Evolutionary conservation across 2,888 invertebrate genomes (phyloP).

Genomic region (Hyposoter dolosus): DNA sequence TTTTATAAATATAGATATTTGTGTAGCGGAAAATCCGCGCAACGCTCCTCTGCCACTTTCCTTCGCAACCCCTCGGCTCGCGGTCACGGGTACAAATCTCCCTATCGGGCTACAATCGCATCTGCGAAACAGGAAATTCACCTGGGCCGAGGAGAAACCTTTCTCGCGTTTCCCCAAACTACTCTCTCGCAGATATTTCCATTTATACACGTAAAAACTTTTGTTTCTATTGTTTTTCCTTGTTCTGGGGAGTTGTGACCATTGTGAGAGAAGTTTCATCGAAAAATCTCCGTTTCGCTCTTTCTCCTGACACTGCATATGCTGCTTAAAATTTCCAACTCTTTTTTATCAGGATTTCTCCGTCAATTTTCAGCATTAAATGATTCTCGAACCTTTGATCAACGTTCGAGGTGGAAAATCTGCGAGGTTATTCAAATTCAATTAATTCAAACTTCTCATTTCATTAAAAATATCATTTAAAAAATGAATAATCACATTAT

Average conservation of each 20-base stretch:
- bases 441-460: no score
- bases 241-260: slow-evolving; percentile 65
- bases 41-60: slow-evolving; percentile 49
- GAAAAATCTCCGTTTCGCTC: slow-evolving; percentile 57
- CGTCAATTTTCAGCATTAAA: slow-evolving; percentile 4
- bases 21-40: slow-evolving; percentile 40
- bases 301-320: background rate
- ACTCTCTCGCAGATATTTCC: slow-evolving; percentile 24
- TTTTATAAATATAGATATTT: background rate
- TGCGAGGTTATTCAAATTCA: no score
- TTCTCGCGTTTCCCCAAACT: slow-evolving; percentile 47
- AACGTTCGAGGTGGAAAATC: background rate
- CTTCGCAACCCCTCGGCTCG: slow-evolving; percentile 63
- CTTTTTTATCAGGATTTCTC: slow-evolving; percentile 10
- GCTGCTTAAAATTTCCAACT: background rate
- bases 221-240: slow-evolving; percentile 31
- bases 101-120: slow-evolving; percentile 83
- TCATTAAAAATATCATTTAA: no score
- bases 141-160: slow-evolving; percentile 47
- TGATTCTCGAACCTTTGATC: background rate
- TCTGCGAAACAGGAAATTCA: slow-evolving; percentile 79
- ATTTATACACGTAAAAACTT: slow-evolving; percentile 50
- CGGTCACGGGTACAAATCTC: slow-evolving; percentile 79
- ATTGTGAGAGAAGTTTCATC: slow-evolving; percentile 64
- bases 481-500: no score